phyloP scores from a whole-genome alignment of 2,797 vertebrate species.

The Mormyrus hasselquistii region DNA sequence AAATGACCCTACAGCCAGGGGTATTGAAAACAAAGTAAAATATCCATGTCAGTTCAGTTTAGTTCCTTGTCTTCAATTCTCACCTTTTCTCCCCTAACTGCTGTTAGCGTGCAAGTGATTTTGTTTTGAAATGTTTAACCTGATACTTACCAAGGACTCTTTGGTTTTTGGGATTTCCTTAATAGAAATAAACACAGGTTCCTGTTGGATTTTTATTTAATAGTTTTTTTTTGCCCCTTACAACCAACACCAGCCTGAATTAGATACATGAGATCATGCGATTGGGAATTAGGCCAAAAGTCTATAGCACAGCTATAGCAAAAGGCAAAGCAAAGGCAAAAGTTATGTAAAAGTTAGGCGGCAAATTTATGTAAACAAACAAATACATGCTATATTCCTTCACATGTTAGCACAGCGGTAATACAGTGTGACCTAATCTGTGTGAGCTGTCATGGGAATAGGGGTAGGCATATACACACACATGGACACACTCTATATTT shows the following conservation, averaged over 20 bases:
- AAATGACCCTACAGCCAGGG: slow-evolving; percentile 17
- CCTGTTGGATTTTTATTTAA: slow-evolving; percentile 1
- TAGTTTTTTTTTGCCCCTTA: not conserved
- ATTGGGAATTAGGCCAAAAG: not conserved
- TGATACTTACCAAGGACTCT: not conserved
- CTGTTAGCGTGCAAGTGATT: slow-evolving; percentile 23
- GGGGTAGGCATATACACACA: slow-evolving; percentile 24
- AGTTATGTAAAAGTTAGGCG: not conserved
- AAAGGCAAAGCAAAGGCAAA: not conserved
- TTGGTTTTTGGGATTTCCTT: not conserved
- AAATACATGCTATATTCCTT: not conserved
- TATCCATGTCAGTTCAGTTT: slow-evolving; percentile 34
- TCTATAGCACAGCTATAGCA: not conserved
- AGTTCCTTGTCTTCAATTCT: not conserved
- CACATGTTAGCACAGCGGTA: not conserved
- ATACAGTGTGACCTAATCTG: not conserved
- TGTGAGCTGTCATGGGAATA: not conserved
- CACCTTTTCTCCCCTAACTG: slow-evolving; percentile 1
- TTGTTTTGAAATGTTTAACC: slow-evolving; percentile 18
- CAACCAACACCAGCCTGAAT: not conserved
- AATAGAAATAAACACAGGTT: slow-evolving; percentile 17
- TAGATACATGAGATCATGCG: slow-evolving; percentile 15
- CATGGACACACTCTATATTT: not conserved
- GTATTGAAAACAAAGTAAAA: not conserved
- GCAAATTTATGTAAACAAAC: slow-evolving; percentile 27